phyloP scores from a whole-genome alignment of 2,797 vertebrate genomes.

The Pristis pectinata region DNA sequence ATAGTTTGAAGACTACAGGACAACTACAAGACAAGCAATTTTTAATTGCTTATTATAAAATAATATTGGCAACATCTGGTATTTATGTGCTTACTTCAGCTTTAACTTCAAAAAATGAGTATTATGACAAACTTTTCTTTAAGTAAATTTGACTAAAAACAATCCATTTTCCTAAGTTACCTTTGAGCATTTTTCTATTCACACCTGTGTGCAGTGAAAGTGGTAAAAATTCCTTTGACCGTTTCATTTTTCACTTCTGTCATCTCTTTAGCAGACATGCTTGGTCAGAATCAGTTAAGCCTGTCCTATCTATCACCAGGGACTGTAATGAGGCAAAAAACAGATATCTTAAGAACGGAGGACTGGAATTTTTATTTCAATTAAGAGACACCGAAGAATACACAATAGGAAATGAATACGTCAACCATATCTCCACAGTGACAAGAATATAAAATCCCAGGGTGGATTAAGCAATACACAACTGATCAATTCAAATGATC shows the following conservation, averaged over 20 bases:
- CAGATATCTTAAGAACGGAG: slow-evolving; percentile 12
- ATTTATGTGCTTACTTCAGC: background rate
- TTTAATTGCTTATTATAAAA: background rate
- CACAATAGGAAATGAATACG: slow-evolving; percentile 1
- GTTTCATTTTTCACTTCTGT: slow-evolving; percentile 34
- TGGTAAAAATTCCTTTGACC: slow-evolving; percentile 15
- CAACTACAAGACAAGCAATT: background rate
- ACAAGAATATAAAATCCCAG: background rate
- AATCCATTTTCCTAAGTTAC: background rate
- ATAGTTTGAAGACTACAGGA: background rate
- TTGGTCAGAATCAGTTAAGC: slow-evolving; percentile 36
- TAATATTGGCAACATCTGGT: background rate
- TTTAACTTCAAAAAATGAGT: background rate
- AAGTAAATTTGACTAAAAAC: background rate
- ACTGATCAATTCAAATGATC: background rate
- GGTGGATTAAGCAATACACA: background rate
- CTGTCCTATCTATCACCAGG: slow-evolving; percentile 27
- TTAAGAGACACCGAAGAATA: slow-evolving; percentile 31
- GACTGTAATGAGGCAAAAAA: slow-evolving; percentile 30
- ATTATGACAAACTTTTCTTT: background rate
- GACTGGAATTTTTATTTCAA: slow-evolving; percentile 32
- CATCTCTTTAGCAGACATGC: slow-evolving; percentile 32
- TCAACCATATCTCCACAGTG: background rate
- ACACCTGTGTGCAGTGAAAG: slow-evolving; percentile 11
- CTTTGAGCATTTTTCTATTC: background rate